phyloP scores from a whole-genome alignment of 2,888 invertebrate genomes.

The Petrolisthes manimaculis region DNA sequence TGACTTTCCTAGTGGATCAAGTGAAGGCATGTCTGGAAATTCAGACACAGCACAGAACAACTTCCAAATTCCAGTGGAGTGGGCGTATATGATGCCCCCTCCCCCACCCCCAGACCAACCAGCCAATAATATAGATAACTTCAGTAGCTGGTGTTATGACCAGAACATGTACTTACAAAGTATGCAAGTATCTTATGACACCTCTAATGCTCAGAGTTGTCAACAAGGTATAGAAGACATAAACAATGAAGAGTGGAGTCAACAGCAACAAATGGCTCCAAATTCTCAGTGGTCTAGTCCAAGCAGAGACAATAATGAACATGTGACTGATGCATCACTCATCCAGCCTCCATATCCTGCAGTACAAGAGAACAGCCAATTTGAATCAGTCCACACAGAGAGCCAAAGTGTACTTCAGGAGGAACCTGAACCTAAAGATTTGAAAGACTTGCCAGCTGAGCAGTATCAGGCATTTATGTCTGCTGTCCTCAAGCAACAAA shows the following conservation, averaged over 20 bases:
- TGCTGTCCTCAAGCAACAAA: conserved; percentile 45
- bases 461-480: conserved; percentile 61
- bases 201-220: background rate
- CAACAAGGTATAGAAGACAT: conserved; percentile 3
- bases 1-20: background rate
- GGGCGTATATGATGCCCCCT: conserved; percentile 64
- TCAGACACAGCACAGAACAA: conserved; percentile 3
- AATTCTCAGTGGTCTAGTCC: conserved; percentile 28
- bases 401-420: background rate
- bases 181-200: conserved; percentile 40
- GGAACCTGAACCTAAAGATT: conserved; percentile 7
- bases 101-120: conserved; percentile 60
- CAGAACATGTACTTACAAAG: conserved; percentile 61
- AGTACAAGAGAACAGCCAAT: background rate
- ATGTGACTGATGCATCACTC: background rate
- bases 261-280: conserved; percentile 7
- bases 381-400: background rate
- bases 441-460: conserved; percentile 54
- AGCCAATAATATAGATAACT: conserved; percentile 47
- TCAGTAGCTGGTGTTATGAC: conserved; percentile 57
- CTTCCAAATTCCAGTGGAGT: conserved; percentile 62
- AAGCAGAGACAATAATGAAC: background rate
- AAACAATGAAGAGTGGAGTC: conserved; percentile 1
- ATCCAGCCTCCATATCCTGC: background rate
- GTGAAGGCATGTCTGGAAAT: background rate